phyloP scores from a whole-genome alignment of 2,797 vertebrate species.

The Chelonia mydas region DNA sequence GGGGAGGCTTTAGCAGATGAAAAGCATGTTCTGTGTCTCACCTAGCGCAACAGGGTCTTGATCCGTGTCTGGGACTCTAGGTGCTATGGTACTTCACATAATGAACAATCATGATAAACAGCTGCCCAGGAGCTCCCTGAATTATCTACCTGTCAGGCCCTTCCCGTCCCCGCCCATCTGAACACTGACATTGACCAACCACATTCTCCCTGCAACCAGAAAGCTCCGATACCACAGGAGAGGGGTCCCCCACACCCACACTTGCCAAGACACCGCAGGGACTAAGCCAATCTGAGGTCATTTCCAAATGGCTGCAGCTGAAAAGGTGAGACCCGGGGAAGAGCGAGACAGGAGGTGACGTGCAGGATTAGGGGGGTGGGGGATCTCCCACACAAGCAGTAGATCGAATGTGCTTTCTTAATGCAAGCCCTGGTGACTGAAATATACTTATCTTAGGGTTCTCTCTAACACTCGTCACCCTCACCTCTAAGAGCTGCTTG shows the following conservation, averaged over 20 bases:
- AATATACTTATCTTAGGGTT: background rate
- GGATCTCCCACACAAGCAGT: accelerated
- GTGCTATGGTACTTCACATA: background rate
- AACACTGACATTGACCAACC: background rate
- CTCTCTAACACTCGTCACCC: background rate
- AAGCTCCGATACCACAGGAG: background rate
- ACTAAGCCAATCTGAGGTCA: background rate
- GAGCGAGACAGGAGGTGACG: background rate
- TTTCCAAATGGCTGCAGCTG: background rate
- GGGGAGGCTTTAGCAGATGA: too few species aligned
- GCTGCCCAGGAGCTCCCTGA: conserved; percentile 31
- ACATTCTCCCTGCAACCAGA: background rate
- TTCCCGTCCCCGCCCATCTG: background rate
- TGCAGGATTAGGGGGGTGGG: background rate
- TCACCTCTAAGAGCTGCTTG: background rate
- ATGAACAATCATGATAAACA: background rate
- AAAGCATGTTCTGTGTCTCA: too few species aligned
- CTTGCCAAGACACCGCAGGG: background rate
- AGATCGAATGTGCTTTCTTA: background rate
- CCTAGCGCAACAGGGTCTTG: too few species aligned
- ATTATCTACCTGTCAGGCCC: conserved; percentile 41
- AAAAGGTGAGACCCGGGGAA: background rate
- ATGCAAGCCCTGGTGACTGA: background rate
- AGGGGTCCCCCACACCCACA: background rate
- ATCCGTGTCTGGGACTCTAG: background rate